A percentile compares a stretch with the other conserved stretches of the same genome.
Evolutionary conservation across 2,797 vertebrate genomes (phyloP).

Genomic region (Emys orbicularis): DNA sequence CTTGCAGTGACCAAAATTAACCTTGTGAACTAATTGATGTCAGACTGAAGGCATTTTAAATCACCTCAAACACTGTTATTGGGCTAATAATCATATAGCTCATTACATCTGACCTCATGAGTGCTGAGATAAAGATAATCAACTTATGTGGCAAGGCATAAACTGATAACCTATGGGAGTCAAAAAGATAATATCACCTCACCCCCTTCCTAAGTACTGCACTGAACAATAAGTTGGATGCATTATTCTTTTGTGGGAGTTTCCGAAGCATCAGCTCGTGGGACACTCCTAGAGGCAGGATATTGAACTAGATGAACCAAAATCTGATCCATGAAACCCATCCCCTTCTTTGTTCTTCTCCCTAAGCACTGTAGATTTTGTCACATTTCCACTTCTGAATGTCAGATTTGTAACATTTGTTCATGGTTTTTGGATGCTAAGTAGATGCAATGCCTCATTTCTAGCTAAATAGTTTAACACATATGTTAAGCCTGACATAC

Average conservation of each 20-base stretch:
- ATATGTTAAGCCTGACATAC: not conserved
- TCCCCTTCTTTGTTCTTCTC: not conserved
- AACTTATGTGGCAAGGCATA: not conserved
- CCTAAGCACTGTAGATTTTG: not conserved
- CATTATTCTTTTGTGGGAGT: not conserved
- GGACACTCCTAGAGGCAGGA: not conserved
- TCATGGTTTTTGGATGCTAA: not conserved
- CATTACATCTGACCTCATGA: constrained; percentile 13
- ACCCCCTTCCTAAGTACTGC: no score
- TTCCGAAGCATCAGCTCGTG: not conserved
- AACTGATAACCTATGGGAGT: not conserved
- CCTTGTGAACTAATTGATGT: not conserved
- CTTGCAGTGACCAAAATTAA: not conserved
- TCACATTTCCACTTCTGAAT: constrained; percentile 29
- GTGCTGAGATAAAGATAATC: not conserved
- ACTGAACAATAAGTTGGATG: rapidly evolving
- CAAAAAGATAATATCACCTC: not conserved
- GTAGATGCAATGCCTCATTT: not conserved
- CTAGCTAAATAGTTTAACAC: constrained; percentile 1
- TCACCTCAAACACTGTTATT: not conserved
- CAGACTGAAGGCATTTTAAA: not conserved
- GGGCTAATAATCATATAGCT: not conserved
- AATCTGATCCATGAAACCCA: not conserved
- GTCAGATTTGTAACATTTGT: not conserved
- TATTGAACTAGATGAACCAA: not conserved